Evolutionary conservation across 2,888 invertebrate genomes (phyloP), one percentile per base, ranked within the genome.

Genomic region (Drosophila vallismaia): DNA sequence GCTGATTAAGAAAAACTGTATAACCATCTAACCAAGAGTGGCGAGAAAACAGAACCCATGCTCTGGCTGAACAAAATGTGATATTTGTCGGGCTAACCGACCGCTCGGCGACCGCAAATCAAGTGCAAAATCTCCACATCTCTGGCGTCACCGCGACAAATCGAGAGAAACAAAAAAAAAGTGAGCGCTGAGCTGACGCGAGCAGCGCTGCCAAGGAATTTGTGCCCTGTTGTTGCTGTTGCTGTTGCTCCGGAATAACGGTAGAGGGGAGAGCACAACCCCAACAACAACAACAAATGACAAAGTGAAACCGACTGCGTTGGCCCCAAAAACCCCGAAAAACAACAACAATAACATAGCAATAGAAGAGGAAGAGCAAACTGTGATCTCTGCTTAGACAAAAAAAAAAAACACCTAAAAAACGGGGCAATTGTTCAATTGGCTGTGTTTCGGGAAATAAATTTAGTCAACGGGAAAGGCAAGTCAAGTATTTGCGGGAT

Each of bases 241-340:
- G 76, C 77, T 84, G 84, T 75, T 76, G 76, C 77, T 77, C 71
- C 68, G 71, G 79, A 88, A 88, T 88, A 83, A 81, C 88, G 79
- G 88, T 88, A 76, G 75, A 77, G 76, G 68, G 62, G 75, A 19
- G 48, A 59, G 53, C 59, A 36, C 60, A 42, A 46, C 58, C 63
- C 40, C 40, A 66, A 70, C 70, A 74, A 64, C 71, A 80, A 82
- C 75, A 85, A 79, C 71, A 79, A 86, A 86, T 80, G 78, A 72
- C 83, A 82, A 82, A 82, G 82, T 82, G 86, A 82, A 82, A 82
- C 86, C 77, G 83, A 56, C 67, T 58, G 80, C 70, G 56, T 70
- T 64, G 52, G 40, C 40, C 68, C 52, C 46, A 29, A 52, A 19
- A n/a, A 70, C 69, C 75, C 19, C n/a, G n/a, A 71, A 68, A 42